A percentile compares a stretch with the other conserved stretches of the same genome.
Conservation (phyloP, 2,888 invertebrate genomes). For the Anagyrus pseudococci region DNA sequence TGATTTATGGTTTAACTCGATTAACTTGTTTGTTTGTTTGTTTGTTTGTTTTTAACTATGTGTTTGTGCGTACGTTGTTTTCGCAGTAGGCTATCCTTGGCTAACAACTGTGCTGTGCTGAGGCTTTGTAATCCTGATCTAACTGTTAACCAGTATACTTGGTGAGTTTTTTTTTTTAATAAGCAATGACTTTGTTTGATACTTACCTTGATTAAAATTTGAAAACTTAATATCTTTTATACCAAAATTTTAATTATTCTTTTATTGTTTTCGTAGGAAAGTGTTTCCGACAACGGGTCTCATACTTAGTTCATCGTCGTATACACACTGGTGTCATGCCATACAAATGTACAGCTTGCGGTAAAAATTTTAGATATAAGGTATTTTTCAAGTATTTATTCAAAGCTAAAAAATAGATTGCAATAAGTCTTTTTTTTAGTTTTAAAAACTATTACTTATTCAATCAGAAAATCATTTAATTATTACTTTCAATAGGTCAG, state of each 20-base stretch:
- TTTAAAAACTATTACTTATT: constrained; percentile 10
- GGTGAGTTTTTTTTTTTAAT: no score
- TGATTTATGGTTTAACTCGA: neutral
- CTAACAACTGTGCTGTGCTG: no score
- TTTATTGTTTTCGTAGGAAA: constrained; percentile 69
- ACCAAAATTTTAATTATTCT: no score
- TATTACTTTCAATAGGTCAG: constrained; percentile 67
- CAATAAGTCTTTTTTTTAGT: neutral
- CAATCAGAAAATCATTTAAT: neutral
- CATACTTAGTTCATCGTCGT: constrained; percentile 82
- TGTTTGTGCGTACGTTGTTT: no score
- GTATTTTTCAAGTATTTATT: no score
- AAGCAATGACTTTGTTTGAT: neutral
- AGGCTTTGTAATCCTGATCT: no score
- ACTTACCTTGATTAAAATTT: neutral
- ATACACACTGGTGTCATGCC: constrained; percentile 89
- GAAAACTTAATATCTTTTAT: no score
- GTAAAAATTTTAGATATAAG: constrained; percentile 84
- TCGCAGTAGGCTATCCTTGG: no score
- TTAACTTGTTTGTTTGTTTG: constrained; percentile 1
- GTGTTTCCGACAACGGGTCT: constrained; percentile 85
- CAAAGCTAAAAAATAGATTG: no score
- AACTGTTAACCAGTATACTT: no score
- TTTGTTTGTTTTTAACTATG: constrained; percentile 11
- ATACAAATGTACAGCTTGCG: constrained; percentile 81